A percentile compares a stretch with the other conserved stretches of the same genome.
Evolutionary conservation across 2,888 invertebrate species (phyloP).

Genomic region (Hermodice carunculata): DNA sequence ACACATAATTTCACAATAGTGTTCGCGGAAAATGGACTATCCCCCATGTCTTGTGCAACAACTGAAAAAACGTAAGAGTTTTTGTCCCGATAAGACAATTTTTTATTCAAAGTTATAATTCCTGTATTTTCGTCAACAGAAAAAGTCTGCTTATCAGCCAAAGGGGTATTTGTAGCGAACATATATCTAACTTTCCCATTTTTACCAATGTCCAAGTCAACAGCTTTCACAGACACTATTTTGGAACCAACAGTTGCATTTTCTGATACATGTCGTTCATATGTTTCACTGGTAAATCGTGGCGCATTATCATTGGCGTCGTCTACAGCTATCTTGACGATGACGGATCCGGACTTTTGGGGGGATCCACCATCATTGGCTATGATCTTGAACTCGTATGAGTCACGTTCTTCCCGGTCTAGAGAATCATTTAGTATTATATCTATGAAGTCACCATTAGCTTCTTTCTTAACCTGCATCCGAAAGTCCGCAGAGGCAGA

Average conservation of each 20-base stretch:
- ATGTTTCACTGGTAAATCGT: not conserved
- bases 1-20: constrained; percentile 73
- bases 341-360: not conserved
- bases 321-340: constrained; percentile 1
- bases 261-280: constrained; percentile 2
- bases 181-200: constrained; percentile 1
- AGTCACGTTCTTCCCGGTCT: constrained; percentile 7
- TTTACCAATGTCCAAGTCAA: constrained; percentile 4
- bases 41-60: constrained; percentile 28
- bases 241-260: constrained; percentile 1
- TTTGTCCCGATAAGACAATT: constrained; percentile 9
- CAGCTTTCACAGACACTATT: not conserved
- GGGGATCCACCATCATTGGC: constrained; percentile 13
- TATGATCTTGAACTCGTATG: not conserved
- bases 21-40: constrained; percentile 81
- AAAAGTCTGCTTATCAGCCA: not conserved
- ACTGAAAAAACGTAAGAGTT: constrained; percentile 22
- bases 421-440: not conserved
- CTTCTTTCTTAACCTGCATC: too few relatives aligned
- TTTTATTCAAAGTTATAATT: not conserved
- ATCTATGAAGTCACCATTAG: too few relatives aligned
- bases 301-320: constrained; percentile 19
- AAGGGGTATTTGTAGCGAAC: not conserved
- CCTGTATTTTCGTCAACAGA: not conserved
- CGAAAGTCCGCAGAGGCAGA: too few relatives aligned